Evolutionary conservation across 2,113 vertebrate genomes (phyloP).

Genomic region (Triplophysa siluroides): DNA sequence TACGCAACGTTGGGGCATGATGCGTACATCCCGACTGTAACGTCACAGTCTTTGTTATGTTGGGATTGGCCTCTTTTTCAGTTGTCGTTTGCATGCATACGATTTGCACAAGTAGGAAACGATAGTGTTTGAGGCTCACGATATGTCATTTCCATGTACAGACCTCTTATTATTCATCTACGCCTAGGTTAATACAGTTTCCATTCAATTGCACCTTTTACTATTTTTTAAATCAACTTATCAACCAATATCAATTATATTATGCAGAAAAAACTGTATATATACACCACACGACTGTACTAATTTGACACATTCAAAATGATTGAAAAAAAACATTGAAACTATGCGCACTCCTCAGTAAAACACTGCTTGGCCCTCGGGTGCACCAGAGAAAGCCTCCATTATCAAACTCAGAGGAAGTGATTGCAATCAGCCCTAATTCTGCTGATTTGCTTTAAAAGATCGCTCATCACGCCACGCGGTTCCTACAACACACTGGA

Average conservation of each 20-base stretch:
- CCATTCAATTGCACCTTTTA: background rate
- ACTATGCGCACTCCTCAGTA: slow-evolving; percentile 1
- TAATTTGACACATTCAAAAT: slow-evolving; percentile 15
- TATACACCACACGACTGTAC: background rate
- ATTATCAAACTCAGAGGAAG: slow-evolving; percentile 40
- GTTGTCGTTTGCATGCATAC: too few species aligned
- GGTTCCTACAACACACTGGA: slow-evolving; percentile 42
- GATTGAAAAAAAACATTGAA: too few species aligned
- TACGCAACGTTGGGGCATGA: too few species aligned
- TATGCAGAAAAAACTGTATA: background rate
- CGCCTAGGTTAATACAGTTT: too few species aligned
- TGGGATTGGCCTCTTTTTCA: too few species aligned
- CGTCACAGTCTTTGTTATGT: too few species aligned
- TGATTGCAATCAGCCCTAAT: slow-evolving; percentile 65
- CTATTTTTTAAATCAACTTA: background rate
- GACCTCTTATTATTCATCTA: too few species aligned
- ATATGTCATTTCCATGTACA: too few species aligned
- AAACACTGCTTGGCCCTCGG: slow-evolving; percentile 23
- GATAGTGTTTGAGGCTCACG: too few species aligned
- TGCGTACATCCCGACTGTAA: too few species aligned
- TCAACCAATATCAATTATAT: too few species aligned
- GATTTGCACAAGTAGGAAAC: too few species aligned
- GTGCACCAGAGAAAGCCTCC: slow-evolving; percentile 26
- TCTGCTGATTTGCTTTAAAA: slow-evolving; percentile 59
- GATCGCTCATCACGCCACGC: slow-evolving; percentile 50